Percentiles rank a stretch among this genome's conserved stretches.
Evolutionary conservation across 1,140 invertebrate genomes (phyloP).

Genomic region (Callitettix versicolor): DNA sequence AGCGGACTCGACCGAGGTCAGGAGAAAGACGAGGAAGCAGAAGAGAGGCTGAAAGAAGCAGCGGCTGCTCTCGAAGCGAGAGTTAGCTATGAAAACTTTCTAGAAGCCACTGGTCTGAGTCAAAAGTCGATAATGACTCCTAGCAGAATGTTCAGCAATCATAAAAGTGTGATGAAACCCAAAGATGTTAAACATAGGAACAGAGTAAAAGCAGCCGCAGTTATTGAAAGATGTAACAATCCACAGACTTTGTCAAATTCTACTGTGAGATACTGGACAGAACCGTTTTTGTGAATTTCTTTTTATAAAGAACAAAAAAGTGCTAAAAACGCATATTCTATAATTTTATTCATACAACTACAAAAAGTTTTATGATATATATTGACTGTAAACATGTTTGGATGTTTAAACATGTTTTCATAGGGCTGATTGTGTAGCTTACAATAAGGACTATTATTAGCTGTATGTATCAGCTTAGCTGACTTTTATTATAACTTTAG

Average conservation of each 20-base stretch:
- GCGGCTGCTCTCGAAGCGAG: slow-evolving; percentile 9
- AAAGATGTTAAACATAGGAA: slow-evolving; percentile 54
- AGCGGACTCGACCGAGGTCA: slow-evolving; percentile 32
- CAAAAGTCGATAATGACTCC: slow-evolving; percentile 69
- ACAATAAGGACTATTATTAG: no score
- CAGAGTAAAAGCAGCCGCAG: slow-evolving; percentile 22
- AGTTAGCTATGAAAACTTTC: slow-evolving; percentile 56
- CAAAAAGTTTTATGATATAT: no score
- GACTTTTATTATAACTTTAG: no score
- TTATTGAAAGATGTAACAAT: slow-evolving; percentile 19
- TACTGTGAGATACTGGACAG: slow-evolving; percentile 29
- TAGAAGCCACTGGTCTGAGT: slow-evolving; percentile 68
- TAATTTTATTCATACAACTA: no score
- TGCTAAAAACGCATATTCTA: no score
- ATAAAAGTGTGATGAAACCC: slow-evolving; percentile 62
- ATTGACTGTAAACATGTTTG: no score
- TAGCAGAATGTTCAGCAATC: slow-evolving; percentile 56
- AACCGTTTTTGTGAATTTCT: slow-evolving; percentile 25
- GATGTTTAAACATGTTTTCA: no score
- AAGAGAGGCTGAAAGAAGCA: slow-evolving; percentile 35
- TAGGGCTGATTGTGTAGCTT: no score
- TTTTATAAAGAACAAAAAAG: no score
- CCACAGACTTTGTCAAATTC: slow-evolving; percentile 18
- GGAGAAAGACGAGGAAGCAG: slow-evolving; percentile 45
- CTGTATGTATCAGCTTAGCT: no score